Conservation (phyloP, 1,140 invertebrate genomes). For the Diabrotica undecimpunctata region DNA sequence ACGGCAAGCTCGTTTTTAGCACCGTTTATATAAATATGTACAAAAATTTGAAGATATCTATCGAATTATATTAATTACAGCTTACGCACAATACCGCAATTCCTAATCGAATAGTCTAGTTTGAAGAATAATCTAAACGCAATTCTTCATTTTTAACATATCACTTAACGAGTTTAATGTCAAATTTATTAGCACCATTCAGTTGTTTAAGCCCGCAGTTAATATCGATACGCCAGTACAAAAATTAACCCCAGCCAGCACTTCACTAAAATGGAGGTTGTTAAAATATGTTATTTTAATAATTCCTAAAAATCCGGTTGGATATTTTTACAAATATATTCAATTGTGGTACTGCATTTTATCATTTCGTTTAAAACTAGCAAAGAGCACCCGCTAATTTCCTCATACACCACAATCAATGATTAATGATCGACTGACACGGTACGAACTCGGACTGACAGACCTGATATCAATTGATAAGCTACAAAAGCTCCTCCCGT, state of each 20-base stretch:
- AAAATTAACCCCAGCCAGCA: slow-evolving; percentile 16
- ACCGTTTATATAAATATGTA: background rate
- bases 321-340: background rate
- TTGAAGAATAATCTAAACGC: slow-evolving; percentile 10
- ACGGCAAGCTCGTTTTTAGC: too few species aligned
- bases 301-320: background rate
- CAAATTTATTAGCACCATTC: slow-evolving; percentile 14
- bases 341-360: slow-evolving; percentile 26
- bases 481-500: background rate
- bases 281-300: background rate
- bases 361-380: slow-evolving; percentile 17
- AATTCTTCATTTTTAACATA: slow-evolving; percentile 15
- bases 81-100: slow-evolving; percentile 22
- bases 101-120: slow-evolving; percentile 14
- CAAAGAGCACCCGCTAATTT: slow-evolving; percentile 13
- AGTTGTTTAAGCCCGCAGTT: slow-evolving; percentile 24
- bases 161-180: slow-evolving; percentile 10
- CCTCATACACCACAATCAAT: slow-evolving; percentile 33
- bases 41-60: slow-evolving; percentile 18
- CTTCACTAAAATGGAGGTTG: slow-evolving; percentile 30
- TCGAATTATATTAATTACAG: slow-evolving; percentile 1
- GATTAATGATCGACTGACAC: slow-evolving; percentile 37
- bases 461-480: slow-evolving; percentile 10
- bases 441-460: background rate
- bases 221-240: slow-evolving; percentile 17